Evolutionary conservation across 2,113 vertebrate genomes (phyloP).

Genomic region (Sakesphorus luctuosus): DNA sequence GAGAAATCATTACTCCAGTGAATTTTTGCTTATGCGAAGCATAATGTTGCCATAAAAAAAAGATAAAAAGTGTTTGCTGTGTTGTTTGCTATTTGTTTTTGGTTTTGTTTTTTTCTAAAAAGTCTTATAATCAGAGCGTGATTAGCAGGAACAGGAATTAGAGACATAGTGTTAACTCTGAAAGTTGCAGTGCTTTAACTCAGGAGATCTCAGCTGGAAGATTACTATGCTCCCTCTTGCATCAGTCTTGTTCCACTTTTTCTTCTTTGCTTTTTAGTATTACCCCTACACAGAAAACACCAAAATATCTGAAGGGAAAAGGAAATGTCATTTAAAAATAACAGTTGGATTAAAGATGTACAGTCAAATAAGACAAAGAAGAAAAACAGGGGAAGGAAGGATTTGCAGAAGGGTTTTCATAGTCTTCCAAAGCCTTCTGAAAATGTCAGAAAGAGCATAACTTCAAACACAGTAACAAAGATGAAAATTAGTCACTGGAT

Average conservation of each 20-base stretch:
- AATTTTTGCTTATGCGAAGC: not conserved
- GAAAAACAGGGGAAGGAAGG: not conserved
- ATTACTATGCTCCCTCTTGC: not conserved
- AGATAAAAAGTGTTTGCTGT: not conserved
- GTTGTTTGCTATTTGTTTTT: too few species aligned
- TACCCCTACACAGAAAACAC: not conserved
- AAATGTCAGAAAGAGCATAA: not conserved
- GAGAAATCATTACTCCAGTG: not conserved
- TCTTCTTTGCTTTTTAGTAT: not conserved
- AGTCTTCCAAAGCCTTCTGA: not conserved
- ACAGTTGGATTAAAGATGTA: not conserved
- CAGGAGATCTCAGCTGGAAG: not conserved
- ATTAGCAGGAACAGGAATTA: not conserved
- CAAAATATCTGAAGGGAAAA: not conserved
- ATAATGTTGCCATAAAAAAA: not conserved
- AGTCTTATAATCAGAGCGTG: not conserved
- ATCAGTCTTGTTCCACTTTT: not conserved
- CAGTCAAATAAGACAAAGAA: not conserved
- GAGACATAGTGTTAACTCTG: not conserved
- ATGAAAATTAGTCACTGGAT: not conserved
- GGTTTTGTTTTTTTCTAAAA: not conserved
- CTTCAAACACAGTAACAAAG: not conserved
- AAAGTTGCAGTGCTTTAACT: not conserved
- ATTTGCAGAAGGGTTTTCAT: not conserved
- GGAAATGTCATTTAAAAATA: not conserved